These are phyloP conservation scores for Nycticorax nycticorax DNA, from an alignment of 2,113 vertebrate genomes.

Conservation along the genomic window DNA sequence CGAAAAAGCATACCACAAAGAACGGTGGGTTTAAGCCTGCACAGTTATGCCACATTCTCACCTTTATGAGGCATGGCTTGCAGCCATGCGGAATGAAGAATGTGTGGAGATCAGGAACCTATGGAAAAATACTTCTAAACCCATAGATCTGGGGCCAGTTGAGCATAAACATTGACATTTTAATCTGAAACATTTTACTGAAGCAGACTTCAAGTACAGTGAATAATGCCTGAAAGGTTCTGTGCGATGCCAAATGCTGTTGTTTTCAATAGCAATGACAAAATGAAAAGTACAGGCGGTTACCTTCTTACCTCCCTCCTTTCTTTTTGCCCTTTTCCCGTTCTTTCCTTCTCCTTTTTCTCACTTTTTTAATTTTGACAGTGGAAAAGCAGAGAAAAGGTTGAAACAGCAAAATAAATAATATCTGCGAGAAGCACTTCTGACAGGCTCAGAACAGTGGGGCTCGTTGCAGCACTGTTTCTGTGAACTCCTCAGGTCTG, in stretches of 20 bases:
- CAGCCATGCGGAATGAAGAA: slow-evolving; percentile 29
- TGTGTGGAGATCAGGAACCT: not conserved
- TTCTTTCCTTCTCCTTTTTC: not conserved
- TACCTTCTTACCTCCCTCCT: not conserved
- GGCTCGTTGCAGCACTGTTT: not conserved
- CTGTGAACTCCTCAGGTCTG: not conserved
- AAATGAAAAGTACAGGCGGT: not conserved
- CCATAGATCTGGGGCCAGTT: not conserved
- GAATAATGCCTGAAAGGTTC: not conserved
- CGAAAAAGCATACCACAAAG: not conserved
- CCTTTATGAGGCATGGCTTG: slow-evolving; percentile 41
- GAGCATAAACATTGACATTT: slow-evolving; percentile 24
- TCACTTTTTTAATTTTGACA: not conserved
- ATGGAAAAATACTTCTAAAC: slow-evolving; percentile 31
- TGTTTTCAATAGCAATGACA: not conserved
- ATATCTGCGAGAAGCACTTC: not conserved
- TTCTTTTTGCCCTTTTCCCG: not conserved
- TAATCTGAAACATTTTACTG: slow-evolving; percentile 21
- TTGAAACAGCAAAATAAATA: not conserved
- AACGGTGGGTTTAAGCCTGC: not conserved
- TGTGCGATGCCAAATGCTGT: not conserved
- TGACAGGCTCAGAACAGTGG: not conserved
- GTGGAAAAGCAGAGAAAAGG: not conserved
- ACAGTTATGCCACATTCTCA: slow-evolving; percentile 22
- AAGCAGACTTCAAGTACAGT: not conserved